Evolutionary conservation across 2,888 invertebrate genomes (phyloP).

Genomic region (Leucozona laternaria): DNA sequence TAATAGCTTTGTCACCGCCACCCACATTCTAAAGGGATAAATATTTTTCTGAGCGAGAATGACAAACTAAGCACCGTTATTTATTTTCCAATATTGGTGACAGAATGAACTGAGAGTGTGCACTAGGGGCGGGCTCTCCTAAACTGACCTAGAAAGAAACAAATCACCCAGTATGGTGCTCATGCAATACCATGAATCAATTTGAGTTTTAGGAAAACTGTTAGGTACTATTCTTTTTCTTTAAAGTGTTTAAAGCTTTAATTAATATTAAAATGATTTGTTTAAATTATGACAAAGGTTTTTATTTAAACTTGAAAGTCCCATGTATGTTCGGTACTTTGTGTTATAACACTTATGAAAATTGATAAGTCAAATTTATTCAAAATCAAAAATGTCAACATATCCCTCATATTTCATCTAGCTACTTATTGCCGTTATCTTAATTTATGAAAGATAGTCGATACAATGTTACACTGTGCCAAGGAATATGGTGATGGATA

Average conservation of each 20-base stretch:
- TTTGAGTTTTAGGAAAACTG: not conserved
- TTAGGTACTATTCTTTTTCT: not conserved
- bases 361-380: too few species aligned
- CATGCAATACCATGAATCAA: not conserved
- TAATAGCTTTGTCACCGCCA: slow-evolving; percentile 22
- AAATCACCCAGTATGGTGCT: not conserved
- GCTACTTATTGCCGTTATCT: too few species aligned
- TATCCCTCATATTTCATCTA: too few species aligned
- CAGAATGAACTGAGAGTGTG: not conserved
- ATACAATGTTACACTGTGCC: too few species aligned
- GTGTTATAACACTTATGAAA: too few species aligned
- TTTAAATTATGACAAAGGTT: too few species aligned
- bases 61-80: slow-evolving; percentile 37
- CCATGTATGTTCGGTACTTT: too few species aligned
- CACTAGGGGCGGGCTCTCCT: not conserved
- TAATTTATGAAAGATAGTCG: too few species aligned
- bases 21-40: slow-evolving; percentile 10
- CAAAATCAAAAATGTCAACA: too few species aligned
- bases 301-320: too few species aligned
- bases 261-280: too few species aligned
- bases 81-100: slow-evolving; percentile 32
- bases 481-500: too few species aligned
- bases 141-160: not conserved
- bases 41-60: slow-evolving; percentile 24
- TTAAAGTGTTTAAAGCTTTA: not conserved